Evolutionary conservation across 2,888 invertebrate genomes (phyloP).

Genomic region (Mimas tiliae): DNA sequence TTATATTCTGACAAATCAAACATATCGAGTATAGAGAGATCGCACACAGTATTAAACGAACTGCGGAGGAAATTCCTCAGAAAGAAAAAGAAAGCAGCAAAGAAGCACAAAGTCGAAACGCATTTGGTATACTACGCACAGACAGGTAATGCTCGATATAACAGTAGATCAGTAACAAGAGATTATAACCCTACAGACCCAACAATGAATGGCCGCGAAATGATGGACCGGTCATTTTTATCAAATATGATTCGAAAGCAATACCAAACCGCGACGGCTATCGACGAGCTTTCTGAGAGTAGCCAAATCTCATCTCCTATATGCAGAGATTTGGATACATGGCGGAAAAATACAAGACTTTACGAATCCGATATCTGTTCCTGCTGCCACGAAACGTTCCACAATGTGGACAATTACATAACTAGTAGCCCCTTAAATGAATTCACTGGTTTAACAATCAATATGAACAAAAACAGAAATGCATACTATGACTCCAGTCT

Average conservation of each 20-base stretch:
- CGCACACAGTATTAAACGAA: slow-evolving; percentile 25
- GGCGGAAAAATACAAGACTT: slow-evolving; percentile 11
- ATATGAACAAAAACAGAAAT: slow-evolving; percentile 40
- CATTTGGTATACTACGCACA: slow-evolving; percentile 36
- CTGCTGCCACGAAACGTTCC: slow-evolving; percentile 61
- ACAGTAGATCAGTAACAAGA: neutral
- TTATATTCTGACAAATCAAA: slow-evolving; percentile 10
- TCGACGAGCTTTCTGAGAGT: slow-evolving; percentile 49
- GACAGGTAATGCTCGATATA: slow-evolving; percentile 21
- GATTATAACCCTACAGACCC: neutral
- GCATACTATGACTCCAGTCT: slow-evolving; percentile 65
- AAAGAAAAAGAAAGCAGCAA: slow-evolving; percentile 31
- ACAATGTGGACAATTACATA: slow-evolving; percentile 59
- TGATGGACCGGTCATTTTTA: slow-evolving; percentile 47
- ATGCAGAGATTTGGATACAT: slow-evolving; percentile 54
- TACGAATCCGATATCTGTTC: slow-evolving; percentile 63
- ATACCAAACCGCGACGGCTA: slow-evolving; percentile 50
- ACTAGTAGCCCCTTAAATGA: slow-evolving; percentile 33
- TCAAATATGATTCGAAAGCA: slow-evolving; percentile 58
- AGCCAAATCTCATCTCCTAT: slow-evolving; percentile 66
- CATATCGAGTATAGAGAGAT: neutral
- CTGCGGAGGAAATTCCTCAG: slow-evolving; percentile 29
- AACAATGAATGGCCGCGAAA: slow-evolving; percentile 13
- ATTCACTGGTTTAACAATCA: slow-evolving; percentile 33
- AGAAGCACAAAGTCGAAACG: slow-evolving; percentile 33